Evolutionary conservation across 2,113 vertebrate species (phyloP).

Genomic region (Barnardius zonarius): DNA sequence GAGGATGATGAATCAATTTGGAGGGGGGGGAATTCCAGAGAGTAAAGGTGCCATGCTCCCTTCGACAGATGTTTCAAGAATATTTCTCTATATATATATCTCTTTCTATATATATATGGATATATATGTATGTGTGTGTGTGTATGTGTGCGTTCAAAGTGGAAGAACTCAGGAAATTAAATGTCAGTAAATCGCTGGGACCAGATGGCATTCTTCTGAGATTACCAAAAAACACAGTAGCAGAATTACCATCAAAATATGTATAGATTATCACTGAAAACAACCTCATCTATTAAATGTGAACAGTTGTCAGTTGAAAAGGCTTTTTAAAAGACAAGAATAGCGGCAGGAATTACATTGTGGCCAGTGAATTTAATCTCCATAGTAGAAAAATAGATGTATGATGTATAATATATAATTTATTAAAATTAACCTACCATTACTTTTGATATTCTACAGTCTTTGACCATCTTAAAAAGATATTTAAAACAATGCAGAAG

Average conservation of each 20-base stretch:
- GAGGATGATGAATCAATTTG: background rate
- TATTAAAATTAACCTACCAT: background rate
- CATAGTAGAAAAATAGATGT: background rate
- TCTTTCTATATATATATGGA: background rate
- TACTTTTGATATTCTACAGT: background rate
- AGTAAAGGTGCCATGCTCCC: background rate
- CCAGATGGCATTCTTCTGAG: conserved; percentile 39
- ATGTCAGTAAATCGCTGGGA: conserved; percentile 23
- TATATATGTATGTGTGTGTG: background rate
- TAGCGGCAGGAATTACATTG: background rate
- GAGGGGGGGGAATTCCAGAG: background rate
- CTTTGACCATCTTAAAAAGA: background rate
- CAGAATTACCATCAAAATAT: conserved; percentile 22
- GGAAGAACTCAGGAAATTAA: conserved; percentile 46
- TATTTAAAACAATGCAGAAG: background rate
- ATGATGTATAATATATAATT: background rate
- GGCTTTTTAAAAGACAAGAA: background rate
- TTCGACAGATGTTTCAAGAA: background rate
- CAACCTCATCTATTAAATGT: background rate
- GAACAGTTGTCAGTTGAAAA: background rate
- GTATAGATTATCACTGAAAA: conserved; percentile 28
- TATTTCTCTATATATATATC: background rate
- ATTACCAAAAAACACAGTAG: background rate
- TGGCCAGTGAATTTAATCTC: background rate
- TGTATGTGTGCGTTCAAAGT: background rate